These are phyloP conservation scores for Scaptomyza parva DNA, from an alignment of 2,888 invertebrate genomes.

Conservation along the genomic window DNA sequence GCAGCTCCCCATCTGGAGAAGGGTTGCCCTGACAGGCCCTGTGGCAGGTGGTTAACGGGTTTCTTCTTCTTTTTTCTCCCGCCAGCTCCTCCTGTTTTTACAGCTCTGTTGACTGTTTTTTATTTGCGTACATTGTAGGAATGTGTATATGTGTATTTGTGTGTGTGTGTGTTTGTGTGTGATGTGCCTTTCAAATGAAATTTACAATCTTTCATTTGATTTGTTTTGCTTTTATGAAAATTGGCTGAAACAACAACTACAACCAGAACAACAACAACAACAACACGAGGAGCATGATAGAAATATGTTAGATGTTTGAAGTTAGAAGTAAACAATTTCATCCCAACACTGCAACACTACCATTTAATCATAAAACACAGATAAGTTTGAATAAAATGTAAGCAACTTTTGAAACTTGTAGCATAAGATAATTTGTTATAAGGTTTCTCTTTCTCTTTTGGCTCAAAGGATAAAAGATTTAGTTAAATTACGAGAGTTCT, in stretches of 20 bases:
- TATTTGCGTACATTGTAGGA: slow-evolving; percentile 15
- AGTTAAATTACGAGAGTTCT: too few species aligned
- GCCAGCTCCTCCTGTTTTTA: background rate
- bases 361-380: background rate
- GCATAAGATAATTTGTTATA: too few species aligned
- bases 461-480: too few species aligned
- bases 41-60: slow-evolving; percentile 5
- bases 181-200: slow-evolving; percentile 13
- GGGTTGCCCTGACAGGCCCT: slow-evolving; percentile 4
- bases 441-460: too few species aligned
- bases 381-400: background rate
- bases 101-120: slow-evolving; percentile 7
- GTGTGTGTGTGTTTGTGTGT: background rate
- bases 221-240: slow-evolving; percentile 25
- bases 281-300: background rate
- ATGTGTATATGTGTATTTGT: background rate
- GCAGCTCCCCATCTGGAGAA: background rate
- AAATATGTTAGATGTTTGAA: background rate
- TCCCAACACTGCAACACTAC: background rate
- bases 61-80: too few species aligned
- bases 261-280: background rate
- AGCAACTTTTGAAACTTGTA: background rate
- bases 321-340: background rate
- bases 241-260: slow-evolving; percentile 2
- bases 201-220: slow-evolving; percentile 23